Base-by-base conservation (phyloP, 30 jellyfish, hydroid and myxozoan genomes). In the Clytia hemisphaerica region DNA sequence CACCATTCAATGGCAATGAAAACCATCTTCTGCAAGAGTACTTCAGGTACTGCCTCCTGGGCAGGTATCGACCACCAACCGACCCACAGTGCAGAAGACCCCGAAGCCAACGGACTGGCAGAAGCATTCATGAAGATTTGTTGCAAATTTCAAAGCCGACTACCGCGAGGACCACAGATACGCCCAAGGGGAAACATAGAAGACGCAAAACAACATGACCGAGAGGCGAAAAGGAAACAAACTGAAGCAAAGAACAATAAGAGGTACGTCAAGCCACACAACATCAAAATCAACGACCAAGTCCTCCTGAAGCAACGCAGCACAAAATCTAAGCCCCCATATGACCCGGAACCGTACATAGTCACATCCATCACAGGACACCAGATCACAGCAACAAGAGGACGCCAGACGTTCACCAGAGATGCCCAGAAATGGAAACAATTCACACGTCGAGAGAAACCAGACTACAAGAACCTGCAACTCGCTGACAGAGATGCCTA, bases 101-200 rank as follows among this genome's bases (percentile, higher is more conserved):
- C 73, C 21, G 73, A 59, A 29, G 64, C 73, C 66, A 59, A 59
- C 27, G 64, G 73, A 62, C 64, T 59, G 73, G 73, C 73, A 29
- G 73, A 59, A 26, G 73, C 73, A 6, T 59, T 59, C 64, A 59
- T 59, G 73, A 59, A 59, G 64, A 29, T 59, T 6, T 59, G 73
- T 50, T 6, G 65, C 10, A 14, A 50, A 50, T 50, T 50, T 21
- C 65, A 50, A 6, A 50, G 28, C 65, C 65, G 65, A 14, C 65
- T 50, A 6, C 65, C 65, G 6, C 27, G 27, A 10, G 27, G 28
- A 21, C 14, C 14, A 6, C 10, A 50, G 65, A 50, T 7, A 10
- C 28, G 10, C 65, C 14, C 14, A 14, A 9, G 65, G 27, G 22
- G 22, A 21, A 28, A 50, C 27, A 50, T 50, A 14, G 65, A 50